A percentile compares a stretch with the other conserved stretches of the same genome.
These are phyloP conservation scores for Heliconius hortense DNA, from an alignment of 2,888 invertebrate genomes.

Conservation along the genomic window DNA sequence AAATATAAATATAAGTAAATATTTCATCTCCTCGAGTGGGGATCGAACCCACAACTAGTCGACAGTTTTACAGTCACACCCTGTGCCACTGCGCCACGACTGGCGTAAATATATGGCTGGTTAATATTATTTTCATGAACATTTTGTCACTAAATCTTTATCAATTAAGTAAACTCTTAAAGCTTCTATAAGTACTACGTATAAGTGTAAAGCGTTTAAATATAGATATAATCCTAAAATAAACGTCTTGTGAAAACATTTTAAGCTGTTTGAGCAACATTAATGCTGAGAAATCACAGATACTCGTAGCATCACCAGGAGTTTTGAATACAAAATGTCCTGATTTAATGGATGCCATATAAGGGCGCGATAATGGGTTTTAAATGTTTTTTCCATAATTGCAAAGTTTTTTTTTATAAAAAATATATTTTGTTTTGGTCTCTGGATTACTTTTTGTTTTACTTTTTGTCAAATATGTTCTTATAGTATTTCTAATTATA, in stretches of 20 bases:
- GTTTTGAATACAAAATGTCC: constrained; percentile 4
- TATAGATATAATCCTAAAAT: constrained; percentile 6
- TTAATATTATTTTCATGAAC: background rate
- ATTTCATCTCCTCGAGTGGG: no score
- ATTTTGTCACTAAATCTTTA: background rate
- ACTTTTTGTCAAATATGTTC: no score
- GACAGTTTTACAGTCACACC: no score
- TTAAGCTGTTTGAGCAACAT: constrained; percentile 6
- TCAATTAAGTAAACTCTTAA: background rate
- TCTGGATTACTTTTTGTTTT: no score
- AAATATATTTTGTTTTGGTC: no score
- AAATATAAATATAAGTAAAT: no score
- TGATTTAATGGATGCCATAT: constrained; percentile 7
- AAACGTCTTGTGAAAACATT: background rate
- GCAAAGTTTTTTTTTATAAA: no score
- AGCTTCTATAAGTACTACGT: background rate
- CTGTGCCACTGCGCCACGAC: no score
- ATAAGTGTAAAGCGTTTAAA: background rate
- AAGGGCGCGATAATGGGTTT: constrained; percentile 1
- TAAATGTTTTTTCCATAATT: background rate
- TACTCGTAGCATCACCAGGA: background rate
- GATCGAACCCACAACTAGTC: no score
- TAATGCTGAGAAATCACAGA: constrained; percentile 2
- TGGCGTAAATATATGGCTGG: no score
- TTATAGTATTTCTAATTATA: no score